These are phyloP conservation scores for Tenthredo livida DNA, from an alignment of 2,888 invertebrate genomes.

Conservation along the genomic window DNA sequence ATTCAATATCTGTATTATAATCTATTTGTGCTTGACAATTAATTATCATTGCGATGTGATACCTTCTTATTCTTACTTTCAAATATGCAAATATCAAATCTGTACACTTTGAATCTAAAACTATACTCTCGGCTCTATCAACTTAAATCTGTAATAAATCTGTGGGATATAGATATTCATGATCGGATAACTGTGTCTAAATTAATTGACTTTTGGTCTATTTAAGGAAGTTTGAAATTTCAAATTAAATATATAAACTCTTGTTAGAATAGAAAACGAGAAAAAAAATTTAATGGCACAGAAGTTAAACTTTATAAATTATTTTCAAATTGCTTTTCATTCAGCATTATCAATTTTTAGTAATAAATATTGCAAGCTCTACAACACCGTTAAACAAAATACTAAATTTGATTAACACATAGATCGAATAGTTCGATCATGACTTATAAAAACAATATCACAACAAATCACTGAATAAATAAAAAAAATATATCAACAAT, in stretches of 20 bases:
- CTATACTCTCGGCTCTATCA: not conserved
- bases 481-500: not conserved
- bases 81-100: constrained; percentile 2
- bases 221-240: not conserved
- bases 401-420: not conserved
- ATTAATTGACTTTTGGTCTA: not conserved
- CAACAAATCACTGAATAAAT: constrained; percentile 19
- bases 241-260: not conserved
- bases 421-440: not conserved
- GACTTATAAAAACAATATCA: constrained; percentile 9
- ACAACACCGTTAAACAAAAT: not conserved
- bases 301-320: not conserved
- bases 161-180: not conserved
- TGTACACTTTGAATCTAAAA: not conserved
- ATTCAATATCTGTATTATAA: constrained; percentile 18
- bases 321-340: not conserved
- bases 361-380: constrained; percentile 5
- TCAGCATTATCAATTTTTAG: not conserved
- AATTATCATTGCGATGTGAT: not conserved
- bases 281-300: not conserved
- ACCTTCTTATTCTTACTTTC: not conserved
- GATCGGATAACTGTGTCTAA: not conserved
- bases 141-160: not conserved
- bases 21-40: constrained; percentile 24
- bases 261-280: not conserved